A percentile compares a stretch with the other conserved stretches of the same genome.
Evolutionary conservation across 1,140 invertebrate species (phyloP).

Genomic region (Hesperophylax magnus): DNA sequence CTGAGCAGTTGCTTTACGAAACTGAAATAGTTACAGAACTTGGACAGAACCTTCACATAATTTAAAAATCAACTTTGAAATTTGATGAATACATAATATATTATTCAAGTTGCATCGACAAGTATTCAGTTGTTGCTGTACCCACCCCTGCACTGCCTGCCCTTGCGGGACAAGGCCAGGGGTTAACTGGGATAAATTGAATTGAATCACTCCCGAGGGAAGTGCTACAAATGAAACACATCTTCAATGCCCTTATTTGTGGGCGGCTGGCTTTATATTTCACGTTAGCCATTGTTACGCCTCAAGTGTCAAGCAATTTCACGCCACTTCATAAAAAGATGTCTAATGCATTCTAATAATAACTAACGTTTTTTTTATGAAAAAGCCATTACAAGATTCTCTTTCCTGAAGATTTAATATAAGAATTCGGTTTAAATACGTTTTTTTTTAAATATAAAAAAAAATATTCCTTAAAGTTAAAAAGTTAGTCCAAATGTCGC

Average conservation of each 20-base stretch:
- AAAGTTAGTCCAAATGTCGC: too few relatives aligned
- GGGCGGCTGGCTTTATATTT: constrained; percentile 25
- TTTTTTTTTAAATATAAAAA: too few relatives aligned
- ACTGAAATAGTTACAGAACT: too few relatives aligned
- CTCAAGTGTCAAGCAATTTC: constrained; percentile 1
- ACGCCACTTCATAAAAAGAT: constrained; percentile 5
- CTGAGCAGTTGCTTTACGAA: too few relatives aligned
- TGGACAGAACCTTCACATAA: too few relatives aligned
- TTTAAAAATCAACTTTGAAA: too few relatives aligned
- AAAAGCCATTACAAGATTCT: neutral
- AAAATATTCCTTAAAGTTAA: too few relatives aligned
- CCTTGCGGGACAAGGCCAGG: constrained; percentile 14
- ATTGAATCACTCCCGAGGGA: constrained; percentile 56
- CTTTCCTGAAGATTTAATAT: neutral
- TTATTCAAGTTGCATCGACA: too few relatives aligned
- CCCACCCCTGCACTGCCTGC: neutral
- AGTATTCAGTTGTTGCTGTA: too few relatives aligned
- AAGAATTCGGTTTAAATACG: neutral
- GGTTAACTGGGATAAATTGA: constrained; percentile 58
- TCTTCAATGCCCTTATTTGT: constrained; percentile 47
- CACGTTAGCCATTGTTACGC: neutral
- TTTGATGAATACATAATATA: too few relatives aligned
- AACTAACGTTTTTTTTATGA: too few relatives aligned
- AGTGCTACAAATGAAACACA: constrained; percentile 57
- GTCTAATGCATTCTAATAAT: neutral